Base-by-base conservation (phyloP, 2,888 invertebrate genomes). In the Volucella bombylans region DNA sequence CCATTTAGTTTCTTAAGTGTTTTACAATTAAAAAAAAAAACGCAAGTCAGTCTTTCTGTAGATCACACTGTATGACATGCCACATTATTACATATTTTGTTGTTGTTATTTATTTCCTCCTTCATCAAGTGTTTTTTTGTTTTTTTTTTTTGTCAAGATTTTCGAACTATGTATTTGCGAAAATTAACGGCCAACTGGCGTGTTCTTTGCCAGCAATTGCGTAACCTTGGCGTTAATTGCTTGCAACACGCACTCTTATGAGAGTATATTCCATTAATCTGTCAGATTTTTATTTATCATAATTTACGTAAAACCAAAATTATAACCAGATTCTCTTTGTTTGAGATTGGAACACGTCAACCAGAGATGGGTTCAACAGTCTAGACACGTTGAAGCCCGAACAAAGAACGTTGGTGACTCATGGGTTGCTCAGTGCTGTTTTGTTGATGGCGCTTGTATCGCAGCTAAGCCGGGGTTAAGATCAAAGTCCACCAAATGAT, bases 271-370 rank as follows among this genome's bases (percentile, higher is more conserved):
- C 55, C 55, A 45, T 47, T 47, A 55, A 15, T 57, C 57, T 47
- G 49, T 59, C 69, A 71, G 59, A 71, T 49, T 41, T 59, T 23
- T 59, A 31, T 31, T 31, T 61, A n/a, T n/a, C n/a, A n/a, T n/a
- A 57, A 43, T 67, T 68, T 55, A 8, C 14, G 31, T 15, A 31
- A 38, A 45, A 68, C 15, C 8, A 11, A 45, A 68, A 68, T 45
- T 55, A 57, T 55, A 55, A 55, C 15, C 68, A 18, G 45, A 55
- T 18, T 67, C 39, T 23, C 12, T 67, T 52, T 23, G 8, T 45
- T 47, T 23, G 15, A 15, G 15, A 43, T 1, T 11, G 1, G 1
- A 14, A n/a, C 62, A 18, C 47, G 62, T 2, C 47, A 31, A 9
- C 11, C 38, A 38, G 18, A 11, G 38, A n/a, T 45, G 45, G 45